Evolutionary conservation across 2,888 invertebrate genomes (phyloP), one percentile per base, ranked within the genome.

Genomic region (Nomada flava): DNA sequence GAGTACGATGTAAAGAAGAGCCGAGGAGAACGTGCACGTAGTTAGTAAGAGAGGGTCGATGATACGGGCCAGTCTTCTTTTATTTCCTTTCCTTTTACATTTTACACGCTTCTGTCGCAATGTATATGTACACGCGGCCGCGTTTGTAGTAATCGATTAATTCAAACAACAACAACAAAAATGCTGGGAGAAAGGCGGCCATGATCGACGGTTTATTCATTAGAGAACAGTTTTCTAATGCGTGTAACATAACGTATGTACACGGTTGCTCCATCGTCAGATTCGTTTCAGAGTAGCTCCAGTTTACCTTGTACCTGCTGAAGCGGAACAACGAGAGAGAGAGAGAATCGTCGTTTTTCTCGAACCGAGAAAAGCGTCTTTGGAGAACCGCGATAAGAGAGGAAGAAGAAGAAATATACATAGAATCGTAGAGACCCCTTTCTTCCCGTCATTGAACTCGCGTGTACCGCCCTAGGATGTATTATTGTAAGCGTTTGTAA

Each of bases 1-100:
- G 18, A 26, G n/a, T 53, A 47, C 63, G 53, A 26, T 53, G 63
- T 42, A 52, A 55, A 60, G 50, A 36, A 44, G 26, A 62, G 57
- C 13, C 10, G 47, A 44, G 71, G 59, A 47, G 59, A 63, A 44
- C 47, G 68, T 53, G 55, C 71, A 44, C 55, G 71, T 86, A 86
- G 77, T 73, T 71, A 62, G 53, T 81, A 82, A 82, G 82, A 47
- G 59, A 84, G 73, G 80, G 82, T 82, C 87, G 80, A 84, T 72
- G 71, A 76, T 80, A 89, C 80, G 83, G 89, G 89, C 88, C 88
- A 88, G 89, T 89, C 80, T 82, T 82, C 79, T 81, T 79, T 87
- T 63, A 18, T 74, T 85, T 78, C 53, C 42, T 68, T 52, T 70
- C 50, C 9, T 26, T 65, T 82, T 72, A 83, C 83, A 86, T 83